Base-by-base conservation (phyloP, 2,888 invertebrate genomes). In the Cantharis rufa region DNA sequence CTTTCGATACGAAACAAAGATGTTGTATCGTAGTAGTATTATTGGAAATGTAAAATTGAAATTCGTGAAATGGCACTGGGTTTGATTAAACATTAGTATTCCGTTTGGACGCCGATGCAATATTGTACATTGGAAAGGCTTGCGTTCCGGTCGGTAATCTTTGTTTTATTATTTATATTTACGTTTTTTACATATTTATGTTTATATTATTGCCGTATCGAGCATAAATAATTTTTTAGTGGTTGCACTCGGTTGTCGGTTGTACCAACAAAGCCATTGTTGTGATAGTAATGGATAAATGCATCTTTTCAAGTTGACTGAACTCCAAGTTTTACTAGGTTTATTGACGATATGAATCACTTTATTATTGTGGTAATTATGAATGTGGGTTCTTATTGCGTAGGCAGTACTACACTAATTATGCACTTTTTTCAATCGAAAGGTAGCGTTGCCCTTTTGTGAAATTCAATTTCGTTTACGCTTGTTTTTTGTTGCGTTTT, bases 261-360 rank as follows among this genome's bases (percentile, higher is more conserved):
- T 61, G 18, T 27, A 24, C 24, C 62, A 62, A 73, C 73, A 69
- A 68, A 71, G 72, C 64, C 64, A 66, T 66, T 66, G 64, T 66
- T 66, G 64, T 66, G 64, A 66, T 66, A 66, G 64, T 66, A 27
- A 75, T 32, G 75, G 68, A 64, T 63, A 66, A 71, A 64, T 75
- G 73, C 73, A 73, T 69, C 73, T 73, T 69, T 73, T 15, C 74
- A 74, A 70, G 74, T 74, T 75, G 71, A 75, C 32, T 75, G 75
- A 75, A 75, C 69, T 69, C 69, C 48, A 28, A 28, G 69, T 48
- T 69, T 69, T 69, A 69, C 28, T 28, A 69, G 28, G 16, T 69
- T 69, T 32, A 69, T 69, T 75, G 71, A 62, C 64, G 62, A 61
- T 72, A 69, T 75, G 71, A 75, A 75, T 71, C 75, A 75, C 68